A percentile compares a stretch with the other conserved stretches of the same genome.
These are phyloP conservation scores for Steinernema feltiae DNA, from an alignment of 1,140 invertebrate genomes.

Conservation along the genomic window DNA sequence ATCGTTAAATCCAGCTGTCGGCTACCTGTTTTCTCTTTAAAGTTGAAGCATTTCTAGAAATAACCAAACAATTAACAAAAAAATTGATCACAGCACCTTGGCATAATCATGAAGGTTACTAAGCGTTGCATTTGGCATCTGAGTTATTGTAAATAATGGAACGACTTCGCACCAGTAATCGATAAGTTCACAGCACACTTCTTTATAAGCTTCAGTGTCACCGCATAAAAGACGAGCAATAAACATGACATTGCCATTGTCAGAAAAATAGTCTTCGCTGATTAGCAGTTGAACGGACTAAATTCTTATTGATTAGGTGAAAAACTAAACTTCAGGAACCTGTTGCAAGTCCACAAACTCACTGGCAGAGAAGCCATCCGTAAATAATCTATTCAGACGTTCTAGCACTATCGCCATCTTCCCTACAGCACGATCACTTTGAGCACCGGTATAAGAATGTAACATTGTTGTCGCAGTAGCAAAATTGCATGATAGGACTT, in stretches of 20 bases:
- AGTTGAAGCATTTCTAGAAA: not conserved
- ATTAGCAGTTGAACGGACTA: not conserved
- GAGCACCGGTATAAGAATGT: not conserved
- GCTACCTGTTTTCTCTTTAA: not conserved
- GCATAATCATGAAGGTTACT: not conserved
- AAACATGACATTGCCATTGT: not conserved
- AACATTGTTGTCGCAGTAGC: not conserved
- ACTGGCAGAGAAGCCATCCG: not conserved
- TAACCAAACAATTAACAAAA: not conserved
- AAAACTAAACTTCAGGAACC: not conserved
- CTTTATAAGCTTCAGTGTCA: not conserved
- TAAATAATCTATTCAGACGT: not conserved
- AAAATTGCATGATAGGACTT: not conserved
- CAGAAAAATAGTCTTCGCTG: not conserved
- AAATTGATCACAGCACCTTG: too few relatives aligned
- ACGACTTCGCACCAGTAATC: constrained; percentile 1
- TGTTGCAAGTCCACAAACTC: not conserved
- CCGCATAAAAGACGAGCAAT: not conserved
- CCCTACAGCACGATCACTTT: not conserved
- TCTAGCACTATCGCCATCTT: not conserved
- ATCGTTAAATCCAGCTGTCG: not conserved
- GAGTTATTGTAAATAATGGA: not conserved
- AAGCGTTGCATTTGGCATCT: not conserved
- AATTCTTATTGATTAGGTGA: too few relatives aligned
- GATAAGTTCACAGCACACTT: not conserved